Evolutionary conservation across 2,797 vertebrate genomes (phyloP).

Genomic region (Gambelia wislizenii): DNA sequence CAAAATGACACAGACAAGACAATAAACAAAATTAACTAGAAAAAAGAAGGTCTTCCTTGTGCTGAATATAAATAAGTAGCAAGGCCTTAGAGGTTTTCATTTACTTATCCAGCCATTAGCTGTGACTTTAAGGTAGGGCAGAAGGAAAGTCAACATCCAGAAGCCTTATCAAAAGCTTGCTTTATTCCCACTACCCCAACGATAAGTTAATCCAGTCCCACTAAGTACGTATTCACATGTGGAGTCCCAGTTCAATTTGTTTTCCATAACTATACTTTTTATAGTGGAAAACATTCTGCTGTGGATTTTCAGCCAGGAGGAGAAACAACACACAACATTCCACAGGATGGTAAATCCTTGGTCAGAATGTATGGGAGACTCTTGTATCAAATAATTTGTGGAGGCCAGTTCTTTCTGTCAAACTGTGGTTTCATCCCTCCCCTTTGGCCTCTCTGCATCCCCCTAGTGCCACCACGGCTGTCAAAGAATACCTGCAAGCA

Average conservation of each 20-base stretch:
- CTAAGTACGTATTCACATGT: background rate
- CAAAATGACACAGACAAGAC: background rate
- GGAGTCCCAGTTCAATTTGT: background rate
- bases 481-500: background rate
- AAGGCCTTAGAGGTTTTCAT: background rate
- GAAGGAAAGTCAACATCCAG: conserved; percentile 11
- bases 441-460: too few species aligned
- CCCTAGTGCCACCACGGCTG: too few species aligned
- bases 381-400: conserved; percentile 18
- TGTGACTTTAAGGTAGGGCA: background rate
- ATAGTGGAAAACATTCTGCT: background rate
- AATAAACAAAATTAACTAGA: background rate
- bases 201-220: conserved; percentile 8
- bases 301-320: background rate
- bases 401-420: background rate
- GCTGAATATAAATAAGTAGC: background rate
- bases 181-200: background rate
- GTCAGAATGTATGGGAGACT: background rate
- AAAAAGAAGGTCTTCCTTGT: background rate
- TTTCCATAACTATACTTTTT: background rate
- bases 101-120: conserved; percentile 1
- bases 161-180: background rate
- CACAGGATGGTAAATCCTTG: background rate
- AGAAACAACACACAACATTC: fast-evolving
- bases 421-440: too few species aligned